Evolutionary conservation across 2,888 invertebrate genomes (phyloP).

Genomic region (Aphodius sticticus): DNA sequence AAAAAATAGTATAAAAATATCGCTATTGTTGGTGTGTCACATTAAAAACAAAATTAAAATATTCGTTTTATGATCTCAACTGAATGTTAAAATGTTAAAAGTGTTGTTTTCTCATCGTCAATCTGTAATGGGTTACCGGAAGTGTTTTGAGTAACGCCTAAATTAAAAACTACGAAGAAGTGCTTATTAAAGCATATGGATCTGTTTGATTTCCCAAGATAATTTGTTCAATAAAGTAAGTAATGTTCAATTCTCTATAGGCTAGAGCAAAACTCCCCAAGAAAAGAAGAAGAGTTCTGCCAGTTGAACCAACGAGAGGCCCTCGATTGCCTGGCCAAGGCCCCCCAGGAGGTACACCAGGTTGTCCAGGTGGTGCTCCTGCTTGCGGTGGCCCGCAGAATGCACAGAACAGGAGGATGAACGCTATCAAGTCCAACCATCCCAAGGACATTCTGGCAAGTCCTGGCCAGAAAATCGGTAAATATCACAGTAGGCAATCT

Average conservation of each 20-base stretch:
- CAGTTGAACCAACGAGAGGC: conserved; percentile 90
- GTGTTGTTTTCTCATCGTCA: too few relatives aligned
- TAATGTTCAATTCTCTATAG: conserved; percentile 59
- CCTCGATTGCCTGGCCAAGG: conserved; percentile 65
- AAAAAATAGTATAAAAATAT: too few relatives aligned
- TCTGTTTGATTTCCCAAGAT: too few relatives aligned
- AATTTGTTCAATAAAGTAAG: not conserved
- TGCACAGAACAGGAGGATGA: conserved; percentile 79
- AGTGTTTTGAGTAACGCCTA: too few relatives aligned
- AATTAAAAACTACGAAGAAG: too few relatives aligned
- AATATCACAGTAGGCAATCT: conserved; percentile 44
- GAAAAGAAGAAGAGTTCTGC: conserved; percentile 94
- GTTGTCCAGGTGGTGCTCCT: conserved; percentile 57
- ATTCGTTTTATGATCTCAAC: too few relatives aligned
- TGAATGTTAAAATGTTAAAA: too few relatives aligned
- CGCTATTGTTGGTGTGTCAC: too few relatives aligned
- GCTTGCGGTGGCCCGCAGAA: conserved; percentile 65
- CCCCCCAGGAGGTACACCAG: conserved; percentile 52
- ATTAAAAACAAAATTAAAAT: too few relatives aligned
- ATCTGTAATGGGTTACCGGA: too few relatives aligned
- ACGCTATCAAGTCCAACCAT: conserved; percentile 88
- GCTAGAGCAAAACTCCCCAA: conserved; percentile 99
- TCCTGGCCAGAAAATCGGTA: conserved; percentile 75
- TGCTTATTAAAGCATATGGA: too few relatives aligned
- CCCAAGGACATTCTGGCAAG: conserved; percentile 77